Evolutionary conservation across 2,113 vertebrate genomes (phyloP), one percentile per base, ranked within the genome.

Genomic region (Hippocampus mohnikei): DNA sequence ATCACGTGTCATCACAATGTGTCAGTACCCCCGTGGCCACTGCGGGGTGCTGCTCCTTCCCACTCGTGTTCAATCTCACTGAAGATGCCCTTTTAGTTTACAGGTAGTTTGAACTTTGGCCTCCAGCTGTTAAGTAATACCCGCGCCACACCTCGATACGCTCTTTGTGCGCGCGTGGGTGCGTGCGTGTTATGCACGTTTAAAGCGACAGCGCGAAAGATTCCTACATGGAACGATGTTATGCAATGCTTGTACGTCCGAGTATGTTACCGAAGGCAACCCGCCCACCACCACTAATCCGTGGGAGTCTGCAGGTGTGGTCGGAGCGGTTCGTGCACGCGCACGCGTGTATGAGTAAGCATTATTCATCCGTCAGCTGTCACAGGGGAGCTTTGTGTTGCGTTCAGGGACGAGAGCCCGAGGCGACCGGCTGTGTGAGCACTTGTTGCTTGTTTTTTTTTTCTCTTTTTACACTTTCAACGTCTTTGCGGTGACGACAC

Each of bases 291-390:
- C 55, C 75, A 42, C 58, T 61, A 52, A 10, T 79, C 73, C 77
- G 75, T 70, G 62, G 27, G 67, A 82, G 79, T 65, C 70, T 75
- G 62, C 62, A 44, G 40, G 12, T 56, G 25, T 69, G 60, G 74
- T 21, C 69, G 69, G 41, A 80, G 72, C 40, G 33, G 53, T 48
- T 41, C 25, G 18, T 65, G n/a, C 67, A 48, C 73, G 29, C 67
- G 68, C 56, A 41, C 67, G 67, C 46, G 56, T 61, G 44, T 60
- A 42, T 68, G 61, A 91, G 74, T 90, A 84, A 90, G 81, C 77
- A 73, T 86, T 78, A 83, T 78, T 82, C 85, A 86, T 84, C 83
- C 76, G 71, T 89, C 84, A 87, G 79, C 75, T 88, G 85, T 87
- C 81, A 82, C 76, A 77, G 75, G 62, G 73, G 67, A 81, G 82